Conservation (phyloP, 1,140 invertebrate genomes). For the Lysiphlebus fabarum region DNA sequence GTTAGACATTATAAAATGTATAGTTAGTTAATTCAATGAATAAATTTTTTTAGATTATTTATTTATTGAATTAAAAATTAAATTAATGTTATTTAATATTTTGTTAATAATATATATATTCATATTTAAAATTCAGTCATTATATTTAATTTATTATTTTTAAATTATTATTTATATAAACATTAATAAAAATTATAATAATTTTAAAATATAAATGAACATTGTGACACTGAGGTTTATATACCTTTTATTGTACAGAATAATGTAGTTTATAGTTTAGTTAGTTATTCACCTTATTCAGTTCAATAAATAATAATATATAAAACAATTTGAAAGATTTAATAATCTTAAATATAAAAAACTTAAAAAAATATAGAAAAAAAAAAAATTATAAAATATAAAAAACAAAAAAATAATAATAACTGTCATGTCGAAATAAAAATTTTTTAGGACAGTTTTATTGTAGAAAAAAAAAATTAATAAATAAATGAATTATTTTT, state of each 20-base stretch:
- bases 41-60: not conserved
- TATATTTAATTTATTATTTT: constrained; percentile 37
- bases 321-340: too few relatives aligned
- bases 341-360: too few relatives aligned
- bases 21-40: constrained; percentile 39
- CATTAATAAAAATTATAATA: constrained; percentile 29
- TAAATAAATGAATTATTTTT: not conserved
- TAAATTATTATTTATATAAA: constrained; percentile 25
- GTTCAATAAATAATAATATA: too few relatives aligned
- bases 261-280: constrained; percentile 54
- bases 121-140: constrained; percentile 49
- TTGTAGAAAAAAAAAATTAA: too few relatives aligned
- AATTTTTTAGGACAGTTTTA: too few relatives aligned
- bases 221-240: constrained; percentile 38
- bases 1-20: constrained; percentile 34
- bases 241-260: constrained; percentile 52
- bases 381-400: too few relatives aligned
- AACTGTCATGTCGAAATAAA: too few relatives aligned
- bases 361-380: too few relatives aligned
- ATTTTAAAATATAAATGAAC: constrained; percentile 24
- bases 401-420: too few relatives aligned
- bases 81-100: constrained; percentile 41
- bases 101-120: constrained; percentile 52
- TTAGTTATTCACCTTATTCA: constrained; percentile 38
- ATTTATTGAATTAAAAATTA: too few relatives aligned